phyloP scores from a whole-genome alignment of 2,888 invertebrate genomes.

The Cephonodes hylas region DNA sequence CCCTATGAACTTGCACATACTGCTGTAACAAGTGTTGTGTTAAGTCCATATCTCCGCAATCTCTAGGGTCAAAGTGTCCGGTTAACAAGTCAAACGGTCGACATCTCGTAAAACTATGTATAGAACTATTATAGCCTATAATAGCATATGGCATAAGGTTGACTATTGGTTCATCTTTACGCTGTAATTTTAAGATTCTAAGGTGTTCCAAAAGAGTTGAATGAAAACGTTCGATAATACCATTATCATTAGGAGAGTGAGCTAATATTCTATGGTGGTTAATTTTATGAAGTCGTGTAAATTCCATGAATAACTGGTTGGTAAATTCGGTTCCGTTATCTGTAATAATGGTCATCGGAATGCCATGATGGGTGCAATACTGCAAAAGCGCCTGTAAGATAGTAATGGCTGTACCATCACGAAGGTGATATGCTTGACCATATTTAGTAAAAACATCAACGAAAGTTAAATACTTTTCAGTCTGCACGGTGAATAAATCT shows the following conservation, averaged over 20 bases:
- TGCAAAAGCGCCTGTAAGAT: conserved; percentile 22
- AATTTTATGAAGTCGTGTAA: conserved; percentile 20
- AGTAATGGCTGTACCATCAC: conserved; percentile 24
- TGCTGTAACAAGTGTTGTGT: conserved; percentile 29
- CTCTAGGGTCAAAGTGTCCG: conserved; percentile 31
- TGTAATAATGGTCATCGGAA: conserved; percentile 19
- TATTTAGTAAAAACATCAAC: conserved; percentile 24
- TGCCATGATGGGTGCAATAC: conserved; percentile 22
- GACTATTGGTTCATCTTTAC: background rate
- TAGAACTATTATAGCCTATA: conserved; percentile 12
- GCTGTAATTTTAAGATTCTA: conserved; percentile 3
- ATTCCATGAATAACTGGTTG: conserved; percentile 22
- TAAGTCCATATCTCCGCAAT: conserved; percentile 27
- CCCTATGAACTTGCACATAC: conserved; percentile 23
- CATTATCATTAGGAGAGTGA: conserved; percentile 24
- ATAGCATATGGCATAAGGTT: conserved; percentile 14
- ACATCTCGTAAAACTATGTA: conserved; percentile 29
- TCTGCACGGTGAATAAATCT: conserved; percentile 24
- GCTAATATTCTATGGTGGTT: conserved; percentile 3
- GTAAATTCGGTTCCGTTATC: conserved; percentile 28
- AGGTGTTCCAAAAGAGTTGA: conserved; percentile 14
- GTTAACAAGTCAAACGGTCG: conserved; percentile 28
- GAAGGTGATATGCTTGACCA: conserved; percentile 23
- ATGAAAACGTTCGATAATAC: conserved; percentile 14
- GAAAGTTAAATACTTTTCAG: conserved; percentile 27